A percentile compares a stretch with the other conserved stretches of the same genome.
Evolutionary conservation across 1,140 invertebrate genomes (phyloP).

Genomic region (Metaphire vulgaris): DNA sequence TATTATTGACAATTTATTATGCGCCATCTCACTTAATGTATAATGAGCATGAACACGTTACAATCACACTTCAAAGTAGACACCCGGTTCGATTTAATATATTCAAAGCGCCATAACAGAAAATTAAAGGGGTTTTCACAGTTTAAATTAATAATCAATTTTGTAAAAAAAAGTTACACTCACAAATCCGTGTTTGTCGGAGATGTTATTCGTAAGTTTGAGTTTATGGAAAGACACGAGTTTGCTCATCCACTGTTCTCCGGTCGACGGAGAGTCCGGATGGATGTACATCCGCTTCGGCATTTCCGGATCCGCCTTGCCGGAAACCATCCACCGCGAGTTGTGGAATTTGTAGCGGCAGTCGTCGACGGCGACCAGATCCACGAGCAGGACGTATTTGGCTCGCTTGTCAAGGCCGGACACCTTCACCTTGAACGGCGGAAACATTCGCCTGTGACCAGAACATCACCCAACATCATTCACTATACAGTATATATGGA

Average conservation of each 20-base stretch:
- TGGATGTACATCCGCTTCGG: conserved; percentile 83
- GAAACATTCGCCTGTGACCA: conserved; percentile 48
- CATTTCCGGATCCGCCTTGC: conserved; percentile 84
- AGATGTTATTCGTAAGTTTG: conserved; percentile 92
- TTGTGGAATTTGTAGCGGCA: conserved; percentile 98
- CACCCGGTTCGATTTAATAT: too few relatives aligned
- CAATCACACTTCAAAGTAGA: too few relatives aligned
- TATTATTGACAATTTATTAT: too few relatives aligned
- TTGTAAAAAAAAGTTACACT: too few relatives aligned
- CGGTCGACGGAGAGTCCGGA: conserved; percentile 74
- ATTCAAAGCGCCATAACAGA: too few relatives aligned
- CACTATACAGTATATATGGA: too few relatives aligned
- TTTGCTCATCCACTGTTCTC: conserved; percentile 79
- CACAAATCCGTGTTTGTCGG: conserved; percentile 99
- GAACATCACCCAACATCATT: too few relatives aligned
- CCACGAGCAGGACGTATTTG: conserved; percentile 94
- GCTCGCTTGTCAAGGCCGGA: conserved; percentile 78
- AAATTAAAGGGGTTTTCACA: too few relatives aligned
- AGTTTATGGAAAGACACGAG: conserved; percentile 83
- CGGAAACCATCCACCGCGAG: conserved; percentile 84
- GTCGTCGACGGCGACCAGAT: conserved; percentile 93
- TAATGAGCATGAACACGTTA: too few relatives aligned
- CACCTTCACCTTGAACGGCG: conserved; percentile 48
- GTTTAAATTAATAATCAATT: too few relatives aligned
- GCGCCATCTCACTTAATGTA: too few relatives aligned